Percentiles rank a stretch among this genome's conserved stretches.
Conservation (phyloP, 1,140 invertebrate species). For the Mycetomoellerius zeteki region DNA sequence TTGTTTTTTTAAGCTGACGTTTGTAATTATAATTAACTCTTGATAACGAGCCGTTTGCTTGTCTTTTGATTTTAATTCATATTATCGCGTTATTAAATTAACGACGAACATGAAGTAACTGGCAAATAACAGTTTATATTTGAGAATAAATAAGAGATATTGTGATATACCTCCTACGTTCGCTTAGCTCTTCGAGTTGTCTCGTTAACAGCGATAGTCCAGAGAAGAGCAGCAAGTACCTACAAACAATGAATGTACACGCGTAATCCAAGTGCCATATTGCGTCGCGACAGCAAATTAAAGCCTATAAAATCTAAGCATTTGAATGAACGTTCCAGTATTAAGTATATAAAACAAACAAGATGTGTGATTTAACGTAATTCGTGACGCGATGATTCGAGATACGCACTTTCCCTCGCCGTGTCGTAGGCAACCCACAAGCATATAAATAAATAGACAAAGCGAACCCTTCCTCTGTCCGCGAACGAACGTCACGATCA, state of each 20-base stretch:
- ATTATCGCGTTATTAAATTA: background rate
- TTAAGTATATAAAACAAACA: conserved; percentile 47
- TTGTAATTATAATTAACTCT: background rate
- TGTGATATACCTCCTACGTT: conserved; percentile 29
- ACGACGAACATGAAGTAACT: background rate
- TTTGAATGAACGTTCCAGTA: conserved; percentile 63
- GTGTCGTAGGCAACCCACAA: conserved; percentile 36
- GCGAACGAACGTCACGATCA: conserved; percentile 30
- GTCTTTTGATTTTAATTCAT: background rate
- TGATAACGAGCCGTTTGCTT: background rate
- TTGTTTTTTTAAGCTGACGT: background rate
- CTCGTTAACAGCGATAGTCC: conserved; percentile 16
- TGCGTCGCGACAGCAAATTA: conserved; percentile 53
- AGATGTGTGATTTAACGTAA: conserved; percentile 39
- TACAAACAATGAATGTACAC: conserved; percentile 44
- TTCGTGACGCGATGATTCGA: conserved; percentile 30
- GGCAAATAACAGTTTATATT: background rate
- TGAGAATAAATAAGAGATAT: background rate
- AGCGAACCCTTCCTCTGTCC: conserved; percentile 6
- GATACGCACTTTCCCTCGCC: conserved; percentile 37
- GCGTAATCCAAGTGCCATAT: conserved; percentile 61
- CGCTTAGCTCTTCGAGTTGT: conserved; percentile 17
- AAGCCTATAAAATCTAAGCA: conserved; percentile 53
- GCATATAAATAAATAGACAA: conserved; percentile 22
- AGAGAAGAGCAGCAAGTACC: conserved; percentile 28